Evolutionary conservation across 2,888 invertebrate species (phyloP), one percentile per base, ranked within the genome.

Genomic region (Cacoxenus indagator): DNA sequence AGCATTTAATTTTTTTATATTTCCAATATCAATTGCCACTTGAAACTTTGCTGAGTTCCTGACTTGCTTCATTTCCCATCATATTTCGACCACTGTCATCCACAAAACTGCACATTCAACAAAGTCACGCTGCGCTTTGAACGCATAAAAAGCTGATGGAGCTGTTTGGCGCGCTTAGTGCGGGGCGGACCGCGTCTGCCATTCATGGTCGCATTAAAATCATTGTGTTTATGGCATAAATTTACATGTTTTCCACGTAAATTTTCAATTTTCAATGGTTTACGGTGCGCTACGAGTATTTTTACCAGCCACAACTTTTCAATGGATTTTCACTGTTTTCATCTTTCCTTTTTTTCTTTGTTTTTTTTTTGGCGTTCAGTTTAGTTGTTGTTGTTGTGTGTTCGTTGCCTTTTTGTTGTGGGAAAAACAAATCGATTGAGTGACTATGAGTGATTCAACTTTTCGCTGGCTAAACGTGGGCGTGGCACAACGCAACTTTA

Each of bases 211-310:
- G 73, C 81, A 78, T 82, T 81, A 82, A 82, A 82, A 77, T 81
- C 81, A 83, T 81, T 82, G 83, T 83, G 78, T 83, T 82, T 83
- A 81, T 83, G 81, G 83, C 82, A 83, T 83, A 81, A 82, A 81
- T 81, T 81, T 81, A 77, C 81, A 81, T 83, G 80, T 82, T 81
- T 81, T 81, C 26, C 78, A 81, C 81, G 81, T 81, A 81, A 83
- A 83, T 81, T 80, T 81, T 80, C 82, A 83, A 81, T 81, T n/a
- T 81, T 82, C 74, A 83, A 81, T 81, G 75, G 80, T 69, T 78
- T 48, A n/a, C n/a, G n/a, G n/a, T 48, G 11, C 48, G 11, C 17
- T n/a, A 17, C 8, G n/a, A n/a, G 48, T 48, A 48, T 19, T 48
- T 48, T 48, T 48, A 6, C 6, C 48, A 48, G 48, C n/a, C 48